Evolutionary conservation across 2,113 vertebrate species (phyloP), one percentile per base, ranked within the genome.

Genomic region (Apteryx owenii): DNA sequence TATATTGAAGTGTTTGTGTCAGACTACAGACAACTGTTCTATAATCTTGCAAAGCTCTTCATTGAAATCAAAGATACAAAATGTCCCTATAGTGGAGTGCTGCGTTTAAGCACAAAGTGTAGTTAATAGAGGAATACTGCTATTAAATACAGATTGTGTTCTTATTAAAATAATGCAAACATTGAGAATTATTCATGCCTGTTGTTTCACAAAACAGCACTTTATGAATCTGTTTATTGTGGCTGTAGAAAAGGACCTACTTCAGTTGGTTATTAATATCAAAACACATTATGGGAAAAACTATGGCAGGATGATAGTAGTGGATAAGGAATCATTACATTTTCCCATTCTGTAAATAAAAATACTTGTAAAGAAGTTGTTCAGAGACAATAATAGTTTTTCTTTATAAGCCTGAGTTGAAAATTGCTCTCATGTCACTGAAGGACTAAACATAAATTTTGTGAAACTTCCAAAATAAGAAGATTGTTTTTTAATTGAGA

Each of bases 1-100:
- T 88, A 72, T 89, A 72, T 61, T 88, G 90, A 82, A 95, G 79
- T 85, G 73, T 81, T 89, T 60, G 33, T 76, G 73, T 95, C 78
- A 46, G 64, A 60, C 88, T 89, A n/a, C 88, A 93, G 95, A 73
- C 77, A 95, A 75, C 91, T 85, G 3, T 71, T 95, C 95, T 96
- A 84, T 96, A 50, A 96, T 96, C 71, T 91, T 73, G 40, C 90
- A 93, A 89, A 86, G 53, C 20, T 89, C 38, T 65, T 84, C 60
- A 36, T 88, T 96, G 84, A 84, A 76, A 78, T 60, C 16, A 78
- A 76, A 85, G 68, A 66, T 62, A 92, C 28, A 92, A 97, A 97
- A 69, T 82, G 10, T 61, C 40, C 26, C 17, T 10, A 2, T 22
- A 65, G 76, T 26, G 36, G 53, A 71, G 64, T 96, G 69, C 60